A percentile compares a stretch with the other conserved stretches of the same genome.
These are phyloP conservation scores for Acleris emargana DNA, from an alignment of 2,888 invertebrate species.

Conservation along the genomic window DNA sequence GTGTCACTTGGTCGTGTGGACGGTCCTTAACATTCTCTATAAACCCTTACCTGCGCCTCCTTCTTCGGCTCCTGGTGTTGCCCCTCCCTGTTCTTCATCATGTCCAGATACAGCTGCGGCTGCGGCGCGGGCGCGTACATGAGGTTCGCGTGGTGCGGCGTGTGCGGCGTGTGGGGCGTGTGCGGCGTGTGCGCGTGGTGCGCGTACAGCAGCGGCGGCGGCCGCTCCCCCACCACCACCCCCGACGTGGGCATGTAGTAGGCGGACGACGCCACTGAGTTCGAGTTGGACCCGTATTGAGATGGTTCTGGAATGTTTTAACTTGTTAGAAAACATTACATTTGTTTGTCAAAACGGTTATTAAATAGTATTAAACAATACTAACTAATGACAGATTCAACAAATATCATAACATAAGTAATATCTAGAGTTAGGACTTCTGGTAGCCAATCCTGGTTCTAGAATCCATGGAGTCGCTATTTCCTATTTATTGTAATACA, in stretches of 20 bases:
- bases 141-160: conserved; percentile 63
- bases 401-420: no score
- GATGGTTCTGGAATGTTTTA: conserved; percentile 58
- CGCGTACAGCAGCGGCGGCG: conserved; percentile 73
- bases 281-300: conserved; percentile 69
- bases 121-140: conserved; percentile 74
- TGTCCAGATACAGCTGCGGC: conserved; percentile 71
- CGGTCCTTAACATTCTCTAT: no score
- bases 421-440: no score
- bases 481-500: no score
- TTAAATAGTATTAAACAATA: no score
- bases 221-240: conserved; percentile 71
- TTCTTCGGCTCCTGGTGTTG: conserved; percentile 71
- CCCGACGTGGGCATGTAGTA: conserved; percentile 75
- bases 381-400: no score
- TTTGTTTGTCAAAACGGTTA: neutral
- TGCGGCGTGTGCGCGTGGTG: conserved; percentile 66
- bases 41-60: conserved; percentile 60
- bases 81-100: conserved; percentile 71
- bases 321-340: neutral
- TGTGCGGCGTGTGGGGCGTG: conserved; percentile 56
- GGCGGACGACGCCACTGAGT: conserved; percentile 59
- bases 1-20: no score
- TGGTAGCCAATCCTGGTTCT: no score
- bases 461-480: no score